Conservation (phyloP, 2,888 invertebrate genomes). For the Trissolcus brochymenae region DNA sequence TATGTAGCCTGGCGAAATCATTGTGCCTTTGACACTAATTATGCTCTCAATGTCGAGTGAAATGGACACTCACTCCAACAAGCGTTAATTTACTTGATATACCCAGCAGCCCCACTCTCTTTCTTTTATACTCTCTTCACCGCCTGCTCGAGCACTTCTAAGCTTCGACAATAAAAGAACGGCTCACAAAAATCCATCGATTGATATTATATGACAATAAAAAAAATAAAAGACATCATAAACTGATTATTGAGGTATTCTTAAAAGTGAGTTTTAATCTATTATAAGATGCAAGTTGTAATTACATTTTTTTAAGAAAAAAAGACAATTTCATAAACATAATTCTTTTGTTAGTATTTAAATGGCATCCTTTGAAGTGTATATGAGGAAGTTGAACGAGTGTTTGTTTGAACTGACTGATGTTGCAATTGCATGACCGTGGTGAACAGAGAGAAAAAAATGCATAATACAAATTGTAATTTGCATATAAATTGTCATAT, state of each 20-base stretch:
- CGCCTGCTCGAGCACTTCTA: conserved; percentile 37
- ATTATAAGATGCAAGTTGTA: no score
- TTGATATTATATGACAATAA: background rate
- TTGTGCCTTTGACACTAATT: conserved; percentile 55
- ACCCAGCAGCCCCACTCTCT: conserved; percentile 24
- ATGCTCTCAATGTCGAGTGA: conserved; percentile 51
- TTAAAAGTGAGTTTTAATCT: background rate
- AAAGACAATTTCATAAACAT: conserved; percentile 37
- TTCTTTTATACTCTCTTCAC: conserved; percentile 41
- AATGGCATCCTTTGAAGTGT: conserved; percentile 6
- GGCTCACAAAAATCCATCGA: background rate
- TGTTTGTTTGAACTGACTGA: conserved; percentile 33
- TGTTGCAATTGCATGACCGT: conserved; percentile 41
- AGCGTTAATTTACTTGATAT: conserved; percentile 52
- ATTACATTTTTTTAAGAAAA: conserved; percentile 13
- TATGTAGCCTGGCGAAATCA: conserved; percentile 32
- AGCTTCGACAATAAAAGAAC: conserved; percentile 12
- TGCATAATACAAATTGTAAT: conserved; percentile 39
- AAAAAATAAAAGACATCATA: no score
- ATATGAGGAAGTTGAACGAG: conserved; percentile 19
- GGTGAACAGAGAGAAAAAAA: conserved; percentile 23
- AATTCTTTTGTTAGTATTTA: no score
- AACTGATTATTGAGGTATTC: background rate
- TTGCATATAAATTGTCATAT: conserved; percentile 35
- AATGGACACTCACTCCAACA: conserved; percentile 50